These are phyloP conservation scores for Aotus griseimembra DNA, from an alignment of 2,797 vertebrate genomes.

Conservation along the genomic window DNA sequence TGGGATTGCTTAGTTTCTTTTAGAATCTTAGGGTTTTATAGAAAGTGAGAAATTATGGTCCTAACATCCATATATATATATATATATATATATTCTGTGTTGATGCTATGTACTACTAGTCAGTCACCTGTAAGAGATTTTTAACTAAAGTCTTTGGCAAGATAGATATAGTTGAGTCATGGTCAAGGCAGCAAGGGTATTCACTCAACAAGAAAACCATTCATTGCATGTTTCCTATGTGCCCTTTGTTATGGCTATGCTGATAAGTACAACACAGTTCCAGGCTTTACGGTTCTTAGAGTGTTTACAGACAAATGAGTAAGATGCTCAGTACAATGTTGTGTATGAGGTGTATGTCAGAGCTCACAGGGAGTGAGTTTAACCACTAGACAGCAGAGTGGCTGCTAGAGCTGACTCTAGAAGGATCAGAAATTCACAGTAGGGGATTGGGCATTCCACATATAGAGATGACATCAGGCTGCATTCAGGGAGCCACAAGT, in stretches of 20 bases:
- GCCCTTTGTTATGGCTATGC: background rate
- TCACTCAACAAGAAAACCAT: background rate
- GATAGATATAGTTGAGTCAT: background rate
- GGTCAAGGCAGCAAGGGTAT: background rate
- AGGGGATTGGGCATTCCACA: background rate
- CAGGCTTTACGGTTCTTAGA: background rate
- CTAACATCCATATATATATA: background rate
- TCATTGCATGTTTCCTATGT: background rate
- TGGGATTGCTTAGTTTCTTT: background rate
- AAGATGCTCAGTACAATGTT: background rate
- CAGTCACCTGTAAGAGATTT: background rate
- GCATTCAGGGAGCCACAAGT: background rate
- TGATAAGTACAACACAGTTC: background rate
- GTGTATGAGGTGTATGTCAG: background rate
- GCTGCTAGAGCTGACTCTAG: background rate
- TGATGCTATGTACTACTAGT: background rate
- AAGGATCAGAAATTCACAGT: background rate
- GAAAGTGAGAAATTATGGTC: conserved; percentile 20
- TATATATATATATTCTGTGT: background rate
- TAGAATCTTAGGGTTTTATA: background rate
- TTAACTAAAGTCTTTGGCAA: background rate
- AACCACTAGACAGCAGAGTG: background rate
- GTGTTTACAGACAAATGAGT: background rate
- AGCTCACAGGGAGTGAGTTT: background rate
- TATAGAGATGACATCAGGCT: background rate